Base-by-base conservation (phyloP, 2,113 vertebrate species). In the Heliornis fulica region DNA sequence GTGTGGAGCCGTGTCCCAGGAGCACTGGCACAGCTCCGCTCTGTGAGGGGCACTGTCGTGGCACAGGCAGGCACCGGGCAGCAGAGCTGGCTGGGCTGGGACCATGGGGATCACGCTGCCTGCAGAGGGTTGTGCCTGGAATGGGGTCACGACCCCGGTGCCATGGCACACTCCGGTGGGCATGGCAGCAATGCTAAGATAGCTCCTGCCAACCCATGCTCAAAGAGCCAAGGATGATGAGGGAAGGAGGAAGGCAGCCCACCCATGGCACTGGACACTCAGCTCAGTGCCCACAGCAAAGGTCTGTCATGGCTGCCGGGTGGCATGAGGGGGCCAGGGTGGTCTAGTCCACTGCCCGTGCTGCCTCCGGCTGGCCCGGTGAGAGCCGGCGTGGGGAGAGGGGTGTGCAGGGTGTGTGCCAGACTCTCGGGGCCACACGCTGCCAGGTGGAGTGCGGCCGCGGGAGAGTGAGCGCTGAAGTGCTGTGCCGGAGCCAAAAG, bases 221-320 rank as follows among this genome's bases (percentile, higher is more conserved):
- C 26, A 69, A 36, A 8, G 53, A 56, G 87, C 84, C 48, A 28
- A 18, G 75, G 53, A 8, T 45, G 82, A 8, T 0, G 0, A 51
- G 48, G 53, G 53, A 54, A 29, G 46, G 45, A 66, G 50, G 63
- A 2, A 31, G n/a, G 80, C 80, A 28, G 31, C 50, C 48, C 23
- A 19, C 4, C 4, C 1, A 0, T 23, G 86, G 8, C 66, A 5
- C 0, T 0, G 41, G 45, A 28, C 0, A 0, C 43, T 72, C 0
- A 6, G 40, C 57, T 72, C 0, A 7, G 29, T 72, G 57, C 50
- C n/a, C 9, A 14, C 1, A 5, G 65, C 68, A 32, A 31, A 32
- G 45, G 31, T 38, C 60, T 17, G 41, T 10, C 0, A 0, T 1
- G 38, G 43, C 57, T 80, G 72, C 68, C 53, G 3, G 22, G 48